Conservation (phyloP, 2,113 vertebrate genomes). For the Alethe diademata region DNA sequence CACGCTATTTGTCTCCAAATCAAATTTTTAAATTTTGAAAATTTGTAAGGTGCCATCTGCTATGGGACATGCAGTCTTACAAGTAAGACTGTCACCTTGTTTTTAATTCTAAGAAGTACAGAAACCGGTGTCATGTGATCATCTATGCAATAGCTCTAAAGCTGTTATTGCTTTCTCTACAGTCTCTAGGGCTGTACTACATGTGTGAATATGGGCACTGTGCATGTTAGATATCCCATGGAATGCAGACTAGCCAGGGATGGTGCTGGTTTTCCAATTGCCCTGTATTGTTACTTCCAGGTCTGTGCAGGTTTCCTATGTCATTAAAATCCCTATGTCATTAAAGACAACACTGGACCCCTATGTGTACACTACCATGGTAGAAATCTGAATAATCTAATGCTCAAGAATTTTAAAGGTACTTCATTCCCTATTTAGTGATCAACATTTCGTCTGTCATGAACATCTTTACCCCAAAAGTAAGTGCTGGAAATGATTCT, state of each 20-base stretch:
- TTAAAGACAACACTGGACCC: neutral
- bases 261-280: neutral
- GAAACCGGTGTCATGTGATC: neutral
- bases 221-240: neutral
- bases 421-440: neutral
- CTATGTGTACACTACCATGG: neutral
- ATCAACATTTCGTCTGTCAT: neutral
- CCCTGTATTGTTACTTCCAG: neutral
- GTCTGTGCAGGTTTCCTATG: neutral
- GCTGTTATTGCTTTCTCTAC: neutral
- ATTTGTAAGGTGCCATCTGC: neutral
- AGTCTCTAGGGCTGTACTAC: neutral
- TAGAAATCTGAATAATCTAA: neutral
- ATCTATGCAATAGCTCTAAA: neutral
- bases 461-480: neutral
- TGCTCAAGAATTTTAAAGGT: neutral
- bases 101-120: neutral
- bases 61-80: neutral
- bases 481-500: neutral
- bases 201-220: accelerated
- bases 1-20: neutral
- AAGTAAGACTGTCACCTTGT: neutral
- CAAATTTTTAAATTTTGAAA: neutral
- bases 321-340: too few relatives aligned
- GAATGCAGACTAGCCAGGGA: neutral